Conservation (phyloP, 2,888 invertebrate genomes). For the Cinara cedri region DNA sequence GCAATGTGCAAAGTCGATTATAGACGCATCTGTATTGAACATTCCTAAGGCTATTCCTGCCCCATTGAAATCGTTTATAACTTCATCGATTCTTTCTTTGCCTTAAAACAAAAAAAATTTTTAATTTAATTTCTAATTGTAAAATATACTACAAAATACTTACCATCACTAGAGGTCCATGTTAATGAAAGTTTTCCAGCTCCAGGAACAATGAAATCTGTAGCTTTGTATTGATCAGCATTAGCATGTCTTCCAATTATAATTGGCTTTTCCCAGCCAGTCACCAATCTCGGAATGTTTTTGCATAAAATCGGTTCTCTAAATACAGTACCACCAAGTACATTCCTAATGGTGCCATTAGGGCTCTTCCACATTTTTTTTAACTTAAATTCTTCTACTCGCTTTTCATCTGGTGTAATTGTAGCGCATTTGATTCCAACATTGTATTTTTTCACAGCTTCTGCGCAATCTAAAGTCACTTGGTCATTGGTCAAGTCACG, state of each 20-base stretch:
- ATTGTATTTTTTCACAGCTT: constrained; percentile 95
- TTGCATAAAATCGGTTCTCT: constrained; percentile 87
- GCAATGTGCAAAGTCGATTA: constrained; percentile 90
- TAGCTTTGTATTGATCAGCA: constrained; percentile 95
- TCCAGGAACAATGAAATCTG: constrained; percentile 93
- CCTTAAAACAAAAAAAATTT: constrained; percentile 8
- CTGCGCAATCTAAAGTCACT: constrained; percentile 95
- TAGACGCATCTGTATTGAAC: constrained; percentile 96
- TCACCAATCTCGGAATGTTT: constrained; percentile 93
- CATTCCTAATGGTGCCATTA: constrained; percentile 87
- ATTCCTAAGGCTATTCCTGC: constrained; percentile 93
- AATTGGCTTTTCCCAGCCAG: constrained; percentile 94
- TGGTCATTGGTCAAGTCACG: constrained; percentile 93
- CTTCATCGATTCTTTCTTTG: constrained; percentile 67
- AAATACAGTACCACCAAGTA: constrained; percentile 83
- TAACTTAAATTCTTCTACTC: constrained; percentile 88
- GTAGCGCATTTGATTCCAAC: constrained; percentile 99
- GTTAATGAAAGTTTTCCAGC: constrained; percentile 85
- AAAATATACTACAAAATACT: not conserved
- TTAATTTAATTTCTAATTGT: not conserved
- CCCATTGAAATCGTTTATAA: constrained; percentile 84
- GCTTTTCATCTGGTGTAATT: constrained; percentile 95
- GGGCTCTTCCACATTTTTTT: constrained; percentile 92
- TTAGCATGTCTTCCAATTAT: constrained; percentile 98
- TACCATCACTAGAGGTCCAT: constrained; percentile 73